phyloP scores from a whole-genome alignment of 2,888 invertebrate genomes.

The Amphimallon solstitiale region DNA sequence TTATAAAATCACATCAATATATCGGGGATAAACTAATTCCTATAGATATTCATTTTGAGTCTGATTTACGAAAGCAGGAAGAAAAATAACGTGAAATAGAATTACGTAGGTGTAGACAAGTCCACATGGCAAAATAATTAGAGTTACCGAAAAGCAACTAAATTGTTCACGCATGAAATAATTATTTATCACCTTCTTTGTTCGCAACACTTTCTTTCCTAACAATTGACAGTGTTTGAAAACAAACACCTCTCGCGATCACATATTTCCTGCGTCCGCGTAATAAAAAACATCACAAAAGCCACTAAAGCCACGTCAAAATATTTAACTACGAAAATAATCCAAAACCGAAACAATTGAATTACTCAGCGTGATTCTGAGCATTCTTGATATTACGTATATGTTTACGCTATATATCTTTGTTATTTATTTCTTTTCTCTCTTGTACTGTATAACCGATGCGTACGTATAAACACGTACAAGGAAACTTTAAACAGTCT shows the following conservation, averaged over 20 bases:
- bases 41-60: no score
- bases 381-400: constrained; percentile 37
- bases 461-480: constrained; percentile 39
- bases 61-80: no score
- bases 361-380: constrained; percentile 35
- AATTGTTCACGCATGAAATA: constrained; percentile 16
- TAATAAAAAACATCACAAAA: constrained; percentile 32
- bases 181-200: constrained; percentile 31
- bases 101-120: no score
- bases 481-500: constrained; percentile 40
- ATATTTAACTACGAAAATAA: constrained; percentile 37
- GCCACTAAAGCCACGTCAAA: constrained; percentile 34
- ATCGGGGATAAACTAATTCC: no score
- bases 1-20: no score
- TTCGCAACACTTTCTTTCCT: constrained; percentile 23
- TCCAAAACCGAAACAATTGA: constrained; percentile 40
- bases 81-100: no score
- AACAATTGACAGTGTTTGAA: constrained; percentile 30
- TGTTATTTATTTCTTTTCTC: constrained; percentile 40
- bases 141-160: no score
- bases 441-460: constrained; percentile 33
- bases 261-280: constrained; percentile 31
- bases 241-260: constrained; percentile 32
- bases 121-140: no score
- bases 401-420: constrained; percentile 41